Base-by-base conservation (phyloP, 2,113 vertebrate species). In the Daubentonia madagascariensis region DNA sequence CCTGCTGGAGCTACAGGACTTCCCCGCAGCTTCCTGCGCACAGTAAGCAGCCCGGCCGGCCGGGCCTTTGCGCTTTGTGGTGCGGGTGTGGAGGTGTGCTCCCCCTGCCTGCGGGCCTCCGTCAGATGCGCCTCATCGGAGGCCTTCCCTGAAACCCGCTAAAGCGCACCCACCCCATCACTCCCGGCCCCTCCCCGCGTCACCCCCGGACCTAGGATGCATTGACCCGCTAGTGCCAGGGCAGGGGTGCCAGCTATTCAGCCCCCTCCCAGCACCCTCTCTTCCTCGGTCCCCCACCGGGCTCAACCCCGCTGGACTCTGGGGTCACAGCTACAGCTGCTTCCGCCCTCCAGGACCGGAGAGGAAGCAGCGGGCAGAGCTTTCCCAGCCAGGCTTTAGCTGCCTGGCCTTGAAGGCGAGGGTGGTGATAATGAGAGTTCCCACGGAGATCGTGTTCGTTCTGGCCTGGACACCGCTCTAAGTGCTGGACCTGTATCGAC, bases 181-280 rank as follows among this genome's bases (percentile, higher is more conserved):
- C 18, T 23, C 52, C 59, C 2, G 1, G 12, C 37, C 23, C 11
- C n/a, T 57, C n/a, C 54, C 52, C 1, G 1, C 0, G 28, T 45
- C 18, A 12, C 75, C 40, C 35, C 23, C 1, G 2, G 14, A 7
- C 17, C 13, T 4, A 40, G 22, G 37, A 22, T 28, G 28, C 78
- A 7, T 78, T 8, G 35, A 43, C 50, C 23, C 12, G 20, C 0
- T 11, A 17, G 65, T 43, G 18, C 8, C 28, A 40, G 65, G 43
- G 43, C 14, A 43, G 23, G 48, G 54, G 67, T 14, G n/a, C 43
- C 4, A n/a, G 18, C 35, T 59, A 3, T 50, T 12, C 65, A 61
- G 11, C 9, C 10, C 45, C 43, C 50, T 52, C 28, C 45, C 37
- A 32, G 54, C 61, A 50, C 43, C 35, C 50, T 81, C 35, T 20